Evolutionary conservation across 2,113 vertebrate genomes (phyloP).

Genomic region (Myrmecophaga tridactyla): DNA sequence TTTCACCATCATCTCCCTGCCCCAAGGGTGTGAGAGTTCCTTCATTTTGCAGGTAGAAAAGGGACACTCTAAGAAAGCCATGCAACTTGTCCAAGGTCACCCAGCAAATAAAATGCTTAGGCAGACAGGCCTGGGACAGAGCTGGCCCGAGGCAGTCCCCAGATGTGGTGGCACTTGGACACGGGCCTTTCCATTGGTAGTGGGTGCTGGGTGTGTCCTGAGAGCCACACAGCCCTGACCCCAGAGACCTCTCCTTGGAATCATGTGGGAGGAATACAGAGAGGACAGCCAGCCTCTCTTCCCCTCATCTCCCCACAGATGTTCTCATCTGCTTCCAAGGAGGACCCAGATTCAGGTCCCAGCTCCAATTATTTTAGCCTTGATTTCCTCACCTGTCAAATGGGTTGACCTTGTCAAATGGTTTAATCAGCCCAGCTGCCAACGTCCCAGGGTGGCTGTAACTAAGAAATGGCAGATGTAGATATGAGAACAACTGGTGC

Average conservation of each 20-base stretch:
- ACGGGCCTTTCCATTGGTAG: background rate
- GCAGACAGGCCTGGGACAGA: background rate
- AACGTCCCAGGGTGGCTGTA: background rate
- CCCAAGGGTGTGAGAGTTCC: background rate
- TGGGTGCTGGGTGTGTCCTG: background rate
- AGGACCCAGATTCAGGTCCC: background rate
- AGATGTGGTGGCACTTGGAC: background rate
- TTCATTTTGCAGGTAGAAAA: background rate
- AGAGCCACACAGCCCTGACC: rapidly evolving
- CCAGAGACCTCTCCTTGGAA: background rate
- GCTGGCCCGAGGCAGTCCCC: rapidly evolving
- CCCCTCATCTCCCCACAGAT: background rate
- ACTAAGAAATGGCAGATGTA: background rate
- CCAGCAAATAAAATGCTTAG: background rate
- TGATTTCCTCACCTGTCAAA: background rate
- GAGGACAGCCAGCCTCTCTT: background rate
- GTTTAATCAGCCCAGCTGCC: background rate
- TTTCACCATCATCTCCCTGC: background rate
- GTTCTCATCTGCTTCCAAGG: background rate
- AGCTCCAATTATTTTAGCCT: background rate
- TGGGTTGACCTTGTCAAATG: background rate
- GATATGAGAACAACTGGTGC: background rate
- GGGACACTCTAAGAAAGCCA: background rate
- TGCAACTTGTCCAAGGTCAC: background rate
- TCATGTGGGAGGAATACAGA: background rate